These are phyloP conservation scores for Copidosoma aretas DNA, from an alignment of 2,888 invertebrate species.

Conservation along the genomic window DNA sequence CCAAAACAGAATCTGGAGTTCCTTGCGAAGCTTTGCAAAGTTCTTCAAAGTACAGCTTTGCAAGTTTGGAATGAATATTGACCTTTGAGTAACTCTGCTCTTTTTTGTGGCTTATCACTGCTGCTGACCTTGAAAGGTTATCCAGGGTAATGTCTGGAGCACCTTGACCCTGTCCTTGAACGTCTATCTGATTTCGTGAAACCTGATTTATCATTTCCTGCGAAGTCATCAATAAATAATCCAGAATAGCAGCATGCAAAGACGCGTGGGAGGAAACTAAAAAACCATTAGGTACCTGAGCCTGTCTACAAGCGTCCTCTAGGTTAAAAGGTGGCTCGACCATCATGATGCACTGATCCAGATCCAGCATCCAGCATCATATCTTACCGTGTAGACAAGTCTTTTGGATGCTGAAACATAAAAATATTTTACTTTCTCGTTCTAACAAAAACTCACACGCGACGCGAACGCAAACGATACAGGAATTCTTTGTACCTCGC, in stretches of 20 bases:
- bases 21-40: slow-evolving; percentile 59
- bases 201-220: slow-evolving; percentile 42
- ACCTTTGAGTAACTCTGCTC: slow-evolving; percentile 56
- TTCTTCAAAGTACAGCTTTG: slow-evolving; percentile 60
- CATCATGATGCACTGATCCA: slow-evolving; percentile 51
- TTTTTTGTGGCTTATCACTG: slow-evolving; percentile 51
- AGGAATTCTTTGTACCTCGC: no score
- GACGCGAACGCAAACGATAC: no score
- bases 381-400: background rate
- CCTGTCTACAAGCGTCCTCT: slow-evolving; percentile 60
- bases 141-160: slow-evolving; percentile 49
- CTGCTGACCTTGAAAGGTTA: slow-evolving; percentile 43
- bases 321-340: slow-evolving; percentile 58
- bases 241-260: background rate
- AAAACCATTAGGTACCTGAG: slow-evolving; percentile 52
- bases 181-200: slow-evolving; percentile 46
- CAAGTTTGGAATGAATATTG: slow-evolving; percentile 60
- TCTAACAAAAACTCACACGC: background rate
- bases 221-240: background rate
- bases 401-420: background rate
- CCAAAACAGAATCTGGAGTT: slow-evolving; percentile 60
- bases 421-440: background rate
- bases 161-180: slow-evolving; percentile 46
- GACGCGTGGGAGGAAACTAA: background rate
- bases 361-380: slow-evolving; percentile 33